These are phyloP conservation scores for Pseudomugil gertrudae DNA, from an alignment of 2,797 vertebrate species.

Conservation along the genomic window DNA sequence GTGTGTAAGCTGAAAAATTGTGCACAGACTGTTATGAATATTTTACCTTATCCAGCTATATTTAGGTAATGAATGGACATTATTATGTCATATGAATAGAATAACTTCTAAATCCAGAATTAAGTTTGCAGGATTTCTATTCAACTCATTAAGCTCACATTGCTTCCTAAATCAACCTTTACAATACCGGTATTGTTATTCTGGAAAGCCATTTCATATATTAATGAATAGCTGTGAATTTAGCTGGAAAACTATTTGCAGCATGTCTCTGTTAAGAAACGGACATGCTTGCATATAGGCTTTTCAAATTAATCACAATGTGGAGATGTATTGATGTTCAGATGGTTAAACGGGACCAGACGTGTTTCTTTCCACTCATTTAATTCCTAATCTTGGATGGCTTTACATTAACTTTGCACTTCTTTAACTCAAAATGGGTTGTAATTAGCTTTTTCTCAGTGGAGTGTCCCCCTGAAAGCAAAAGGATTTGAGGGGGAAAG, in stretches of 20 bases:
- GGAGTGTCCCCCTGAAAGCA: no score
- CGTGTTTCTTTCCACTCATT: background rate
- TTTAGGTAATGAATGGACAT: conserved; percentile 60
- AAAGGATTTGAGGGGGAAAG: no score
- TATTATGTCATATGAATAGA: conserved; percentile 56
- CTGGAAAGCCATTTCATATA: conserved; percentile 50
- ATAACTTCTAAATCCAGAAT: conserved; percentile 50
- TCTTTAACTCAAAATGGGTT: no score
- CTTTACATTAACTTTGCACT: no score
- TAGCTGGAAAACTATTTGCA: conserved; percentile 14
- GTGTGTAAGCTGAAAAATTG: conserved; percentile 48
- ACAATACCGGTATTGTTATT: conserved; percentile 43
- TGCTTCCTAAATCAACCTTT: conserved; percentile 51
- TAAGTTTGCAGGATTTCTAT: conserved; percentile 56
- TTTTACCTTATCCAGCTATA: conserved; percentile 67
- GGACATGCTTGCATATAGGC: conserved; percentile 23
- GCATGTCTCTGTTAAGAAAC: conserved; percentile 14
- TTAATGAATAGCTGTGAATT: conserved; percentile 38
- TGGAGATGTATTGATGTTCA: conserved; percentile 27
- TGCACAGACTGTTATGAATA: conserved; percentile 60
- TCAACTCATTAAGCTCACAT: conserved; percentile 54
- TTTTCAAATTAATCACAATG: conserved; percentile 31
- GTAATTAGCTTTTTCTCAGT: no score
- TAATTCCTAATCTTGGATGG: no score
- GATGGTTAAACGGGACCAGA: background rate